Percentiles rank a stretch among this genome's conserved stretches.
Conservation (phyloP, 2,888 invertebrate species). For the Melipona bicolor region DNA sequence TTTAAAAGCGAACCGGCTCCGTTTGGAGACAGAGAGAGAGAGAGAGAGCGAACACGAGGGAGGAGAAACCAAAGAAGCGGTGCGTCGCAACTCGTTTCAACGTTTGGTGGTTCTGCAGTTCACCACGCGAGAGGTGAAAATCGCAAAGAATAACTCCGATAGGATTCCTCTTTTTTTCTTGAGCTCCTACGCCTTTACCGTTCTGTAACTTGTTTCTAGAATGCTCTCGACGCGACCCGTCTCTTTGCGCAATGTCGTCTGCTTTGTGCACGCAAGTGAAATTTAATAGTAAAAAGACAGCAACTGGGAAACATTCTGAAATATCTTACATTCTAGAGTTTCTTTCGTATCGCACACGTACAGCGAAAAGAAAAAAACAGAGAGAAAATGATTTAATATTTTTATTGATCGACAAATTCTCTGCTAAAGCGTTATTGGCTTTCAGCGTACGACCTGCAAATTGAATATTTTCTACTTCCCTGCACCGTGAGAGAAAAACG, state of each 20-base stretch:
- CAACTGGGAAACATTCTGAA: constrained; percentile 9
- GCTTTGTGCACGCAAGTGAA: constrained; percentile 29
- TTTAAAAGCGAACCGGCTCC: constrained; percentile 26
- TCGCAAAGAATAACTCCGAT: constrained; percentile 73
- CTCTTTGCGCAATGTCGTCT: constrained; percentile 69
- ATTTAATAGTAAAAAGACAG: constrained; percentile 18
- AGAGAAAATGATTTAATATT: neutral
- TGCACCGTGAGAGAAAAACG: no score
- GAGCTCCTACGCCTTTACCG: constrained; percentile 56
- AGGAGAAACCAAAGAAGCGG: constrained; percentile 21
- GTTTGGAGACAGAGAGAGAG: constrained; percentile 5
- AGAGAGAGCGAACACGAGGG: no score
- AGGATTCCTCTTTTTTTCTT: constrained; percentile 60
- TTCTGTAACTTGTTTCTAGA: neutral
- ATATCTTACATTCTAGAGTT: neutral
- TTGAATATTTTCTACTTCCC: neutral
- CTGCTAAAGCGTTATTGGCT: neutral
- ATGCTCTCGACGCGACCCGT: constrained; percentile 70
- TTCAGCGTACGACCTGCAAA: neutral
- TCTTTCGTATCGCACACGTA: neutral
- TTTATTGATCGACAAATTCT: neutral
- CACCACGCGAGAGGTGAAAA: constrained; percentile 69
- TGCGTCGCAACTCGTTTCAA: constrained; percentile 46
- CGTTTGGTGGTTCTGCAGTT: constrained; percentile 29
- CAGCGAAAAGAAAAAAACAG: neutral